Evolutionary conservation across 64 coral and sea anemone genomes (phyloP), one percentile per base, ranked within the genome.

Genomic region (Pocillopora verrucosa): DNA sequence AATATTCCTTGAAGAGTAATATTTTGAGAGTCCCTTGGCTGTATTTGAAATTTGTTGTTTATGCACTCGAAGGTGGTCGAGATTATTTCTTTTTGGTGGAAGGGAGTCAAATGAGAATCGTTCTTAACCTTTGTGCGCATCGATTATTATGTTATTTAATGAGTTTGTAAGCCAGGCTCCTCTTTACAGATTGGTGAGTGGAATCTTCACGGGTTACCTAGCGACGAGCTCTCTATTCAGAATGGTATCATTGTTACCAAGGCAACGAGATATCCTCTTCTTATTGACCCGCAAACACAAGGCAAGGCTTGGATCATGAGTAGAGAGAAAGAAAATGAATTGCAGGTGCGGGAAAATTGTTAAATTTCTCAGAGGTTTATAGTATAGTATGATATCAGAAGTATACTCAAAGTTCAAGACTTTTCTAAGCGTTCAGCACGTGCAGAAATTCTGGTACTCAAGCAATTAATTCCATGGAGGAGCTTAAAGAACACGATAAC

Each of bases 161-260:
- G 13, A 15, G 16, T 17, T 63, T 63, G 11, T 9, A 63, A 13
- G 61, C 2, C 11, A 63, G 16, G 61, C 16, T 63, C 12, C 25
- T 70, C 67, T 70, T 34, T 10, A 9, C 79, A 96, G 95, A 99
- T 99, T 76, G 97, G 97, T 58, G 97, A 99, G 57, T 99, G 97
- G 97, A 99, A 99, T 41, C 79, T 98, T 10, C 92, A 98, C 80
- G 92, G 92, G 2, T 76, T 98, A 35, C 97, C 97, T 14, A 99
- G 91, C 58, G 96, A 98, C 62, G 96, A 98, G 77, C 87, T 98
- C 9, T 98, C 96, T 12, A 94, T 98, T 87, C 96, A 98, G 34
- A 98, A 98, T 68, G 96, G 92, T 70, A 98, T 94, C 56, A 98
- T 98, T 56, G 96, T 98, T 41, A 98, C 92, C 74, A 94, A 94